phyloP scores from a whole-genome alignment of 2,113 vertebrate genomes.

The Sapajus apella region DNA sequence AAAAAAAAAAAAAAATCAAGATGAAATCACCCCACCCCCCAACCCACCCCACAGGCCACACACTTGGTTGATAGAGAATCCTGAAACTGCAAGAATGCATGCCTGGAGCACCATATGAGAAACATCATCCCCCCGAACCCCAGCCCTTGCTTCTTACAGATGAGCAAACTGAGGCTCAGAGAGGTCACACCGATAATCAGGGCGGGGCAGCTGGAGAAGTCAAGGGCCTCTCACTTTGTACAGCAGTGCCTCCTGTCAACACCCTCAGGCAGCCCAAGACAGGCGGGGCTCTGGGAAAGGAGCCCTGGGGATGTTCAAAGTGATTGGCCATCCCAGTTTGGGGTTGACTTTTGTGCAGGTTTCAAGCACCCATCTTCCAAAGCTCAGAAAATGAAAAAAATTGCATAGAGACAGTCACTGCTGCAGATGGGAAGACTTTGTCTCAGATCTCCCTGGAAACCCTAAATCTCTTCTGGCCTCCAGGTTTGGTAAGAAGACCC shows the following conservation, averaged over 20 bases:
- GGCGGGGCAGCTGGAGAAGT: not conserved
- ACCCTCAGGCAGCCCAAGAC: not conserved
- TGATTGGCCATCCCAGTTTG: not conserved
- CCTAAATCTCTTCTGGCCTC: not conserved
- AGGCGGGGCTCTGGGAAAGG: not conserved
- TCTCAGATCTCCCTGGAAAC: not conserved
- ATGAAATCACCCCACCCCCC: not conserved
- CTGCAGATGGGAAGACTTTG: accelerated
- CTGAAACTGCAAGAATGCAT: not conserved
- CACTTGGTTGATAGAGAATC: not conserved
- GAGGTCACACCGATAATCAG: not conserved
- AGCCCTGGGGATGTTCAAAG: not conserved
- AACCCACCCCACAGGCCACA: not conserved
- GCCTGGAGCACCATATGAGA: not conserved
- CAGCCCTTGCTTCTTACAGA: not conserved
- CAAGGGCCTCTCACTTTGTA: not conserved
- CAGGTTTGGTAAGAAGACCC: not conserved
- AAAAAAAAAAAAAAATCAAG: not conserved
- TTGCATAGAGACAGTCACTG: not conserved
- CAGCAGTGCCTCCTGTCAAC: not conserved
- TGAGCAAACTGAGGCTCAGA: not conserved
- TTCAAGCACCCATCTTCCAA: not conserved
- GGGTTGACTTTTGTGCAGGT: not conserved
- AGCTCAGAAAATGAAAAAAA: not conserved
- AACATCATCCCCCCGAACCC: not conserved